A percentile compares a stretch with the other conserved stretches of the same genome.
Conservation (phyloP, 1,140 invertebrate genomes). For the Apocrypta bakeri region DNA sequence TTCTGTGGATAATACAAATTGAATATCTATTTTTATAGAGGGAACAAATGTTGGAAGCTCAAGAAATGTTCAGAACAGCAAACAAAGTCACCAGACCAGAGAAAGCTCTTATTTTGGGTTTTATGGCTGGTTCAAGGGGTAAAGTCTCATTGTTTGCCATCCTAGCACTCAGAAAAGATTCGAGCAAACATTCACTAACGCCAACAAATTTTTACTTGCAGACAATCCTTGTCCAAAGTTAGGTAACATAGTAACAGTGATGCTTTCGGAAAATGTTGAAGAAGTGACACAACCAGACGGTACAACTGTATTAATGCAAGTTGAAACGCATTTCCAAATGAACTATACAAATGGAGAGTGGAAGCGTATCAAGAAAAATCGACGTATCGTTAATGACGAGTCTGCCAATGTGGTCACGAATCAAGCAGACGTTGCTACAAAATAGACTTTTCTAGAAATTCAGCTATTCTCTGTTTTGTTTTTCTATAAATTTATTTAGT, state of each 20-base stretch:
- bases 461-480: constrained; percentile 18
- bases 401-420: constrained; percentile 56
- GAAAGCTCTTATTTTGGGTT: constrained; percentile 97
- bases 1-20: constrained; percentile 5
- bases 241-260: constrained; percentile 94
- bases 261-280: constrained; percentile 91
- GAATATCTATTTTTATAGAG: constrained; percentile 76
- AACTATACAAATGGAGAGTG: constrained; percentile 96
- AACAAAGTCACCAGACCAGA: constrained; percentile 96
- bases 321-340: constrained; percentile 97
- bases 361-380: constrained; percentile 92
- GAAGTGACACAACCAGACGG: constrained; percentile 85
- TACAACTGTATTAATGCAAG: constrained; percentile 83
- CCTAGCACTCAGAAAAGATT: neutral
- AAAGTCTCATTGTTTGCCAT: constrained; percentile 54
- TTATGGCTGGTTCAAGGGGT: constrained; percentile 97
- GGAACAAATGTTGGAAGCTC: constrained; percentile 97
- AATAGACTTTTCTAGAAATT: constrained; percentile 12
- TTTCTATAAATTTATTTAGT: neutral
- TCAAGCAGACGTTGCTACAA: constrained; percentile 30
- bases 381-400: constrained; percentile 78
- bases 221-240: constrained; percentile 96
- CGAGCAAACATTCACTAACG: neutral
- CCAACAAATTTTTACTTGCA: constrained; percentile 70
- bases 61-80: constrained; percentile 97